These are phyloP conservation scores for Archips xylosteana DNA, from an alignment of 2,888 invertebrate genomes.

Conservation along the genomic window DNA sequence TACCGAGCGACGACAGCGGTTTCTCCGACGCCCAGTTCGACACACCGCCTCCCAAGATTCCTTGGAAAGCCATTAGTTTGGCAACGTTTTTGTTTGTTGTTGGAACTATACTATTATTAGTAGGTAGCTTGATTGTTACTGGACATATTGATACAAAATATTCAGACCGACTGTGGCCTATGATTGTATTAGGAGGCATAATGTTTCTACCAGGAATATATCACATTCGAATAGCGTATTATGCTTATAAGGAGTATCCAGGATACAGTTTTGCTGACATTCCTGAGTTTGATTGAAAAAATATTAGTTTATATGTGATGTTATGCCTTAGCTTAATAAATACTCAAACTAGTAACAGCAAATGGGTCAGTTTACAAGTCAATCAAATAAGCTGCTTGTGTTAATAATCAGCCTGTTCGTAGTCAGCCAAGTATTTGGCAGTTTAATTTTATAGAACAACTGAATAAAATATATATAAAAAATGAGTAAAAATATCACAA, in stretches of 20 bases:
- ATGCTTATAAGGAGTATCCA: conserved; percentile 92
- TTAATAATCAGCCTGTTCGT: too few species aligned
- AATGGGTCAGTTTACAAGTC: neutral
- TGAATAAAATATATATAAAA: too few species aligned
- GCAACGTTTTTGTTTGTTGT: conserved; percentile 91
- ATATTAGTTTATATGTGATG: neutral
- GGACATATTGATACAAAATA: conserved; percentile 94
- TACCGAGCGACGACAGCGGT: conserved; percentile 86
- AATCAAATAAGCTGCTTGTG: neutral
- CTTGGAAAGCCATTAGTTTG: conserved; percentile 93
- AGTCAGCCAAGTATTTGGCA: too few species aligned
- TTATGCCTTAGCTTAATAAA: neutral
- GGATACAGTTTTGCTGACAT: conserved; percentile 96
- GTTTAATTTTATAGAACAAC: too few species aligned
- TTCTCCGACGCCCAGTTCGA: conserved; percentile 90
- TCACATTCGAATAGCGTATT: conserved; percentile 94
- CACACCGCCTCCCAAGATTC: conserved; percentile 89
- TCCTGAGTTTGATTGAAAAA: conserved; percentile 90
- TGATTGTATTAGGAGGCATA: conserved; percentile 93
- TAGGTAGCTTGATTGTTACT: conserved; percentile 91
- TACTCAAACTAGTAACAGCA: neutral
- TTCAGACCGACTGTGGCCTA: conserved; percentile 94
- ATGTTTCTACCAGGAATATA: conserved; percentile 97
- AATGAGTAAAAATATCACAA: too few species aligned
- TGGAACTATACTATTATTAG: conserved; percentile 91